Base-by-base conservation (phyloP, 2,113 vertebrate genomes). In the Tricholaema leucomelas region DNA sequence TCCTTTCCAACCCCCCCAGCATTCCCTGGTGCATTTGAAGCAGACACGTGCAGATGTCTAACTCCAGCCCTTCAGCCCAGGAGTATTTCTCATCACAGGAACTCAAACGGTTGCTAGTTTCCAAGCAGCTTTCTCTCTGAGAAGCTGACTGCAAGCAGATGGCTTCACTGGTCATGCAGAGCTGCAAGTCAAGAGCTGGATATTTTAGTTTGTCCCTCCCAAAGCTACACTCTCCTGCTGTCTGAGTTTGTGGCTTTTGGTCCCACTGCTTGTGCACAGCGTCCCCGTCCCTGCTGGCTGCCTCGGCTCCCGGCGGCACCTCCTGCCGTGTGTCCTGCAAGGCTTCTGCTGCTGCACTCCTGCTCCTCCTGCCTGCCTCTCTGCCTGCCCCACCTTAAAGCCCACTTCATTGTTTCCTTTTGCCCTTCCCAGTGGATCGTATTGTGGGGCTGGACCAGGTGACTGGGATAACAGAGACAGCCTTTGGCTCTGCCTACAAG, bases 361-460 rank as follows among this genome's bases (percentile, higher is more conserved):
- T 76, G 78, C 95, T 78, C n/a, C 86, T 35, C 31, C 15, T 90
- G 85, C 55, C 90, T 63, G 14, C 10, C 8, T 21, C 70, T 16
- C 17, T 5, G 46, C 27, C 55, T 21, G 28, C 35, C 4, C 7
- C 27, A 8, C 36, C 27, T 4, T 46, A 33, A 60, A 48, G 40
- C 33, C 64, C 81, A 1, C 87, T 81, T 78, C 55, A 63, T 80
- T 87, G 46, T 60, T 27, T n/a, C 64, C 65, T 83, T 64, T 56
- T 72, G 24, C 95, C 65, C 44, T 87, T 85, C 13, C 36, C 97
- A 99, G 99, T 99, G 93, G 99, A 99, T 96, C 99, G 99, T 7
- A 99, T 99, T 10, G 99, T 99, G 81, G 99, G 99, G 70, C 98
- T 99, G 96, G 99, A 99, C 96, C 99, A 99, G 96, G 99, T 99